Percentiles rank a stretch among this genome's conserved stretches.
phyloP scores from a whole-genome alignment of 2,888 invertebrate species.

The Epinotia demarniana region DNA sequence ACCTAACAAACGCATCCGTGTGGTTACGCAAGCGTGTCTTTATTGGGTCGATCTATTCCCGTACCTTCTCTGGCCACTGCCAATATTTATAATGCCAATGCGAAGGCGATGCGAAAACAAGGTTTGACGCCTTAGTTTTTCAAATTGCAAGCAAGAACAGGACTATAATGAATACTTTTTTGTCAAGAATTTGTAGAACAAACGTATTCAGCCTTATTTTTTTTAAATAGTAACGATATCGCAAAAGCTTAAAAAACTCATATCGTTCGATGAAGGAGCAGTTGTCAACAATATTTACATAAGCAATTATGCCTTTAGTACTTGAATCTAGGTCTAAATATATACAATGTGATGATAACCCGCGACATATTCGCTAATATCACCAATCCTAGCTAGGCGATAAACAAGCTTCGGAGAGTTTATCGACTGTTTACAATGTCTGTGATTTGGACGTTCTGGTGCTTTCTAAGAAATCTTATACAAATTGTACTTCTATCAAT shows the following conservation, averaged over 20 bases:
- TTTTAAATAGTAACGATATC: neutral
- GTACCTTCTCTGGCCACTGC: conserved; percentile 65
- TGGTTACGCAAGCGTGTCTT: conserved; percentile 73
- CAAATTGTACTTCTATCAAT: conserved; percentile 1
- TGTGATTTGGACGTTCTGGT: conserved; percentile 24
- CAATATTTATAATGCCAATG: conserved; percentile 63
- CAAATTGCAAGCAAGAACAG: neutral
- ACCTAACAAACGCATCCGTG: conserved; percentile 65
- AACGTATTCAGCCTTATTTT: neutral
- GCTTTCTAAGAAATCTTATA: conserved; percentile 20
- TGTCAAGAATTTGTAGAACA: neutral
- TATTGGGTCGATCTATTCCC: conserved; percentile 79
- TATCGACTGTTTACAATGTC: conserved; percentile 62
- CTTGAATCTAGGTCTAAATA: conserved; percentile 24
- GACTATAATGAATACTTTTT: neutral
- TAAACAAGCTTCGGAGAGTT: conserved; percentile 67
- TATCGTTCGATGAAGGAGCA: conserved; percentile 1
- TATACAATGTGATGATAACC: conserved; percentile 62
- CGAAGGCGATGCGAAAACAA: conserved; percentile 47
- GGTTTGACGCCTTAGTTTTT: neutral
- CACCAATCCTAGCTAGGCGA: conserved; percentile 73
- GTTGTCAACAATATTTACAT: conserved; percentile 8
- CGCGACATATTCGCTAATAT: conserved; percentile 56
- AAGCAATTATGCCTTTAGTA: neutral
- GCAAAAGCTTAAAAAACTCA: neutral